phyloP scores from a whole-genome alignment of 64 coral and sea anemone genomes.

The Porites lutea region DNA sequence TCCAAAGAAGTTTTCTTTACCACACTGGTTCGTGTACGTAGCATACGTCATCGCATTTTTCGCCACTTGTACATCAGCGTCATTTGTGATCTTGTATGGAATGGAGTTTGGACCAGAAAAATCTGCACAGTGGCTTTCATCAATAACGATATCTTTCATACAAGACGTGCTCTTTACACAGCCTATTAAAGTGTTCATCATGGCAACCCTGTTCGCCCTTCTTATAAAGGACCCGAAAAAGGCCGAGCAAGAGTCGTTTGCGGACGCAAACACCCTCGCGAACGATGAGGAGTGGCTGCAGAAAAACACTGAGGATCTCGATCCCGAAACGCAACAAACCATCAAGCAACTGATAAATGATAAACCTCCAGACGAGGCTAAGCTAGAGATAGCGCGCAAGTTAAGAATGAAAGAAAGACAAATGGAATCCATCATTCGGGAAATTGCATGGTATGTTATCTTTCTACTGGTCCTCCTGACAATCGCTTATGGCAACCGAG shows the following conservation, averaged over 20 bases:
- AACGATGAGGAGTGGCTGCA: constrained; percentile 87
- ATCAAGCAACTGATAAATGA: constrained; percentile 79
- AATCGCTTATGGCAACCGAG: constrained; percentile 86
- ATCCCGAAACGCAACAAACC: constrained; percentile 47
- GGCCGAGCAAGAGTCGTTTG: constrained; percentile 38
- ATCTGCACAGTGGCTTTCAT: constrained; percentile 64
- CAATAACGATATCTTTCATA: constrained; percentile 62
- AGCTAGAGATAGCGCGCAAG: constrained; percentile 79
- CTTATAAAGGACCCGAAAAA: constrained; percentile 81
- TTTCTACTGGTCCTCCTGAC: constrained; percentile 71
- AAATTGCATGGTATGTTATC: constrained; percentile 79
- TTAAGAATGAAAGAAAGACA: constrained; percentile 77
- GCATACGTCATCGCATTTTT: constrained; percentile 63
- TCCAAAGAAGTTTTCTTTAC: constrained; percentile 49
- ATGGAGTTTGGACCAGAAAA: constrained; percentile 67
- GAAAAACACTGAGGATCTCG: constrained; percentile 67
- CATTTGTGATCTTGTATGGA: constrained; percentile 69
- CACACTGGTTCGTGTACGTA: constrained; percentile 76
- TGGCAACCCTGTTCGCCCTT: constrained; percentile 68
- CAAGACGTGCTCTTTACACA: constrained; percentile 85
- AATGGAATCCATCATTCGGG: constrained; percentile 82
- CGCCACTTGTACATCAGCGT: not conserved
- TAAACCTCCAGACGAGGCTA: constrained; percentile 73
- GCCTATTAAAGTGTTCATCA: constrained; percentile 70
- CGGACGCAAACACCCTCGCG: constrained; percentile 63